These are phyloP conservation scores for Drosophila bocki DNA, from an alignment of 1,140 invertebrate species.

Conservation along the genomic window DNA sequence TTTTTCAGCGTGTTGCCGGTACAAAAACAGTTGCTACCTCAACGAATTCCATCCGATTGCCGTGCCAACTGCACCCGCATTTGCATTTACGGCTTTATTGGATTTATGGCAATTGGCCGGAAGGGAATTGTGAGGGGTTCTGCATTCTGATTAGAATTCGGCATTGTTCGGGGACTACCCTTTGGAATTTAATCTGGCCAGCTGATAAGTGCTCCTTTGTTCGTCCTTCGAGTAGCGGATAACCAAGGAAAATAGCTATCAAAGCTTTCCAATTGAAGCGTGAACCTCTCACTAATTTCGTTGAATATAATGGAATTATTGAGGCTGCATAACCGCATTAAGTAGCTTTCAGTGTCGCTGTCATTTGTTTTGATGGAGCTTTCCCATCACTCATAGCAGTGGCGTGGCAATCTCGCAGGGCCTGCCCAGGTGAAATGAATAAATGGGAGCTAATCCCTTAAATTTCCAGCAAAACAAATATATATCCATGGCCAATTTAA, in stretches of 20 bases:
- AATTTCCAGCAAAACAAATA: conserved; percentile 11
- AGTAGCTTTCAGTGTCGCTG: conserved; percentile 54
- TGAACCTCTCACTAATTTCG: background rate
- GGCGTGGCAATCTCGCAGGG: conserved; percentile 12
- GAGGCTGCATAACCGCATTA: conserved; percentile 24
- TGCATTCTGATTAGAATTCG: conserved; percentile 56
- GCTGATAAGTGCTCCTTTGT: conserved; percentile 8
- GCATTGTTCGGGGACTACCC: conserved; percentile 11
- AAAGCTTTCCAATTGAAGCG: conserved; percentile 14
- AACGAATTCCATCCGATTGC: conserved; percentile 33
- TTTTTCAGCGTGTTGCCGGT: background rate
- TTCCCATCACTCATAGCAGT: conserved; percentile 38
- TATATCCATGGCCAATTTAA: conserved; percentile 43
- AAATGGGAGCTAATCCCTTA: conserved; percentile 48
- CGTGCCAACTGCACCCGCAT: conserved; percentile 39
- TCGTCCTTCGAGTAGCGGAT: background rate
- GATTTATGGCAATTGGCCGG: conserved; percentile 67
- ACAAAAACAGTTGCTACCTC: conserved; percentile 18
- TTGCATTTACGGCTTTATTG: conserved; percentile 68
- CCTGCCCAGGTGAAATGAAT: background rate
- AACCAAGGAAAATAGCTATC: background rate
- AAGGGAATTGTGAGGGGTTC: conserved; percentile 15
- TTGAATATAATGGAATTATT: conserved; percentile 25
- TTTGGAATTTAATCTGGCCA: conserved; percentile 14
- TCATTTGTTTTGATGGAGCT: conserved; percentile 19